Evolutionary conservation across 2,888 invertebrate species (phyloP), one percentile per base, ranked within the genome.

Genomic region (Neocrepidodera transversa): DNA sequence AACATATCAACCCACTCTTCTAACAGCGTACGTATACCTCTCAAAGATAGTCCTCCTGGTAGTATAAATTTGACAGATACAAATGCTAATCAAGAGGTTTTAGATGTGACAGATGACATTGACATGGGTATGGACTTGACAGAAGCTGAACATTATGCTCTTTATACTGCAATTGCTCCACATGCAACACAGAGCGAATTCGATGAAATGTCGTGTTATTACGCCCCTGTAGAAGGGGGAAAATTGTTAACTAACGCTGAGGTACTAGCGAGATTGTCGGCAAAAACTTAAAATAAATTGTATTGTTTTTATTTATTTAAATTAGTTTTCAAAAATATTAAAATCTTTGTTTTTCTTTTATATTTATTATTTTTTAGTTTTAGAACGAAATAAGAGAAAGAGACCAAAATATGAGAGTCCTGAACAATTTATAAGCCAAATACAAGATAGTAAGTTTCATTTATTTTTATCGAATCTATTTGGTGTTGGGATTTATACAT

Each of bases 101-200:
- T n/a, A n/a, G 62, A 67, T 32, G 64, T 66, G 28, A 68, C 68
- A 36, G 70, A 74, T 8, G 71, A 68, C 23, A 60, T 70, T 3
- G 73, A 75, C 43, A 69, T 77, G 36, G 85, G 86, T 57, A 77
- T 89, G 38, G 92, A 92, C 68, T 79, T 93, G 23, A 93, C 93
- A 0, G 93, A 93, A 68, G 93, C 92, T 0, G 94, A 94, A 72
- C 91, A 93, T 74, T 93, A 92, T 77, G 93, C 93, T 26, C 78
- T 94, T 59, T 94, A 94, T 70, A 93, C 92, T 71, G 88, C 90
- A 52, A 86, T 93, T 75, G 92, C 93, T 8, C 93, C 93, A 1
- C 90, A 88, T 74, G 93, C 93, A 14, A 93, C 93, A 0, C 88
- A 84, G 18, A 93, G 93, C 7, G 93, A 94, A 77, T 93, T 93